phyloP scores from a whole-genome alignment of 37 sponge, comb jelly and placozoan genomes.

The Cliona cf. orientalis region DNA sequence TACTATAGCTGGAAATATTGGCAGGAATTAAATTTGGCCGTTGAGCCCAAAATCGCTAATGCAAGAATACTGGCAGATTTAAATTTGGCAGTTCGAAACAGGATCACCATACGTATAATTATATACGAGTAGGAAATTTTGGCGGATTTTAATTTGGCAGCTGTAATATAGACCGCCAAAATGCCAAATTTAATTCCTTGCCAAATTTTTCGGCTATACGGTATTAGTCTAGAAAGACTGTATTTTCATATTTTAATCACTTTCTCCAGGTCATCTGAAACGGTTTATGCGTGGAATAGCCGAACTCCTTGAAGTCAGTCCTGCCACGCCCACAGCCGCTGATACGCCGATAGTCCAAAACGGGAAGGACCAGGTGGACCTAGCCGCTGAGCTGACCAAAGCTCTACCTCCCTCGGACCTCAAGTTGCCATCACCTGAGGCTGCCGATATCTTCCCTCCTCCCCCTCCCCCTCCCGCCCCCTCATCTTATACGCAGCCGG shows the following conservation, averaged over 20 bases:
- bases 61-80: no score
- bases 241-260: slow-evolving; percentile 4
- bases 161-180: no score
- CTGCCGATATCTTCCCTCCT: background rate
- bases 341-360: background rate
- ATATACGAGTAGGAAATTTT: no score
- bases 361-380: background rate
- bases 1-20: no score
- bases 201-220: no score
- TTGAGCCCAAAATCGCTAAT: no score
- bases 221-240: background rate
- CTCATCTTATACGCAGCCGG: no score
- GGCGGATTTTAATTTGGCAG: no score
- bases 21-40: no score
- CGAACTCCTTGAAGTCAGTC: slow-evolving; percentile 31
- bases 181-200: no score
- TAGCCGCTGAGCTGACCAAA: background rate
- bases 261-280: slow-evolving; percentile 58
- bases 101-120: no score
- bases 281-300: slow-evolving; percentile 57
- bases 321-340: slow-evolving; percentile 9
- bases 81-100: no score
- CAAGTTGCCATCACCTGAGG: background rate
- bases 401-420: slow-evolving; percentile 1
- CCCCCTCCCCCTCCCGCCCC: background rate